phyloP scores from a whole-genome alignment of 2,113 vertebrate species.

The Oxyura jamaicensis region DNA sequence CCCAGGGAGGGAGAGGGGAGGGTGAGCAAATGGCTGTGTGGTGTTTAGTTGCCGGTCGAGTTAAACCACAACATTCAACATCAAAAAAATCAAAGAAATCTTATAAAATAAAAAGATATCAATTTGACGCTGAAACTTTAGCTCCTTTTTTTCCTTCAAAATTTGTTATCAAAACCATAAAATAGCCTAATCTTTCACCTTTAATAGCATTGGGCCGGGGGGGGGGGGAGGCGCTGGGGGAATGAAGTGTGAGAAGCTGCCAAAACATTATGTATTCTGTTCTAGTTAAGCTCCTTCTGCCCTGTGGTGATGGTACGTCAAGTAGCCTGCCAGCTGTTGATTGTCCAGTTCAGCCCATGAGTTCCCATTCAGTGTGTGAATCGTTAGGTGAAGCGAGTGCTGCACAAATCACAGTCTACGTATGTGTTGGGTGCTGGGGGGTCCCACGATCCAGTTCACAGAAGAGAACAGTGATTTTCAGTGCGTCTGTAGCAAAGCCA shows the following conservation, averaged over 20 bases:
- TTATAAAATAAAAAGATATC: accelerated
- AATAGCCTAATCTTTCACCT: background rate
- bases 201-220: background rate
- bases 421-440: background rate
- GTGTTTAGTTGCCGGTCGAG: too few relatives aligned
- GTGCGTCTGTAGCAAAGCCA: accelerated
- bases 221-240: too few relatives aligned
- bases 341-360: background rate
- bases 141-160: background rate
- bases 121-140: background rate
- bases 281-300: background rate
- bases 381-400: background rate
- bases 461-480: background rate
- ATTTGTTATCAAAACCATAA: background rate
- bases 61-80: background rate
- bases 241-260: background rate
- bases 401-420: background rate
- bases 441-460: accelerated
- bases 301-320: background rate
- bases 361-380: background rate
- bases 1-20: too few relatives aligned
- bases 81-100: background rate
- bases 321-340: background rate
- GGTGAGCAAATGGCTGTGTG: too few relatives aligned
- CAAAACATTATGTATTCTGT: background rate